A percentile compares a stretch with the other conserved stretches of the same genome.
These are phyloP conservation scores for Chauna torquata DNA, from an alignment of 2,113 vertebrate genomes.

Conservation along the genomic window DNA sequence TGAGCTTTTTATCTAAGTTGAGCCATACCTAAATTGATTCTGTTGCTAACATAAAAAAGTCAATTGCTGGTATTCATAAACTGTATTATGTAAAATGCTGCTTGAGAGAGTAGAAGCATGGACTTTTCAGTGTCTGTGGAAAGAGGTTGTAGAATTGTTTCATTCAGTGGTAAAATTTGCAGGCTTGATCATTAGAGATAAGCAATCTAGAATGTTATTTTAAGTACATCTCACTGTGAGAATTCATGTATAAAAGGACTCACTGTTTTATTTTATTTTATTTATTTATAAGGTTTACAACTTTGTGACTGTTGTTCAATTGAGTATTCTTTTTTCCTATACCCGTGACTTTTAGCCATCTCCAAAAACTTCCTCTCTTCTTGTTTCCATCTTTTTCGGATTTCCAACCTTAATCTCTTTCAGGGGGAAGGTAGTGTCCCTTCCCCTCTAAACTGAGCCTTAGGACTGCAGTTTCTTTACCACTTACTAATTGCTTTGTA, in stretches of 20 bases:
- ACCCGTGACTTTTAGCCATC: background rate
- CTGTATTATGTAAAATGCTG: background rate
- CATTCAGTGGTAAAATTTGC: background rate
- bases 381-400: background rate
- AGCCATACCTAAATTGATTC: background rate
- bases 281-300: background rate
- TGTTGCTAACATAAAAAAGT: background rate
- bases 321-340: background rate
- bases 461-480: background rate
- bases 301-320: background rate
- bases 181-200: background rate
- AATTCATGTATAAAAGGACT: background rate
- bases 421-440: background rate
- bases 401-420: background rate
- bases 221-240: background rate
- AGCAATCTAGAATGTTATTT: background rate
- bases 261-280: background rate
- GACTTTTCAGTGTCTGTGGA: background rate
- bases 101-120: background rate
- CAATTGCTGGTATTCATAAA: background rate
- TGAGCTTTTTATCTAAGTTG: background rate
- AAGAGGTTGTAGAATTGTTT: background rate
- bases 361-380: background rate
- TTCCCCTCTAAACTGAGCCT: background rate
- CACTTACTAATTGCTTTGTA: background rate